Conservation (phyloP, 2,797 vertebrate genomes). For the Steatocranus sp. region DNA sequence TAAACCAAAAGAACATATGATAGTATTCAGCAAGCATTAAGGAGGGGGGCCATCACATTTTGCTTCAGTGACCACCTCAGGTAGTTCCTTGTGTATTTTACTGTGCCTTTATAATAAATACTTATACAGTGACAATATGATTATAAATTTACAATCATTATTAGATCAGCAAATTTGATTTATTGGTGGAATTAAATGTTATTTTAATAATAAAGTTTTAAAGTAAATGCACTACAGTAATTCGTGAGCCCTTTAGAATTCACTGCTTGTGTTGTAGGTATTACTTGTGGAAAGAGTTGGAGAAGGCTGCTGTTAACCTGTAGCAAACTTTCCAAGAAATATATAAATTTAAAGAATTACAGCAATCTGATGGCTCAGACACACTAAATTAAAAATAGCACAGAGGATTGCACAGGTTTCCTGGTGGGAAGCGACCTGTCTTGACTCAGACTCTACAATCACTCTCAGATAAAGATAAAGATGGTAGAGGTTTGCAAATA, state of each 20-base stretch:
- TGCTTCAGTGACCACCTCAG: neutral
- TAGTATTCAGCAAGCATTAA: neutral
- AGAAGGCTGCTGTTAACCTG: neutral
- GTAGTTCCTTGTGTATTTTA: neutral
- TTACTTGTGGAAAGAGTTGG: neutral
- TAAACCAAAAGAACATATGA: neutral
- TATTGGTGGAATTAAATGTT: neutral
- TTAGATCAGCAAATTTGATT: neutral
- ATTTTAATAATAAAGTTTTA: neutral
- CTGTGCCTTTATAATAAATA: neutral
- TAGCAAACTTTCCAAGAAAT: neutral
- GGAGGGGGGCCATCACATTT: neutral
- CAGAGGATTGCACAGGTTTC: rapidly evolving
- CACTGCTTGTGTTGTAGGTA: neutral
- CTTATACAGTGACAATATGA: neutral
- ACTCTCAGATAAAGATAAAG: neutral
- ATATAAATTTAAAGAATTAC: rapidly evolving
- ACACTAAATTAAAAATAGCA: neutral
- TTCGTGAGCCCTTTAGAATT: rapidly evolving
- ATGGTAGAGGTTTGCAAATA: neutral
- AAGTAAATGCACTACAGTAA: neutral
- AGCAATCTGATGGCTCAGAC: neutral
- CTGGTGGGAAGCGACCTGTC: neutral
- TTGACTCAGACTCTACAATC: neutral
- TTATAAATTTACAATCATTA: neutral